Conservation (phyloP, 2,888 invertebrate species). For the Dioctria rufipes region DNA sequence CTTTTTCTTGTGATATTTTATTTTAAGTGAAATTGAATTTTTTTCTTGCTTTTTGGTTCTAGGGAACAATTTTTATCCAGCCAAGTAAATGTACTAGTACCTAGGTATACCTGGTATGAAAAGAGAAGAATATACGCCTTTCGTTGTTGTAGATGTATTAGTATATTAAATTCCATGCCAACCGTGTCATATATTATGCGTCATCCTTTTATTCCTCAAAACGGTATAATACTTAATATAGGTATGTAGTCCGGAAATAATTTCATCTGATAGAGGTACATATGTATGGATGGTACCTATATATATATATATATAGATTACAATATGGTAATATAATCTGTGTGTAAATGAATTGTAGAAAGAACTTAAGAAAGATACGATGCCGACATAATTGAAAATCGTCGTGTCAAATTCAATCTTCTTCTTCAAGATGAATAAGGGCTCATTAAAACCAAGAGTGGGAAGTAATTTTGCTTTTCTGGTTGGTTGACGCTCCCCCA, state of each 20-base stretch:
- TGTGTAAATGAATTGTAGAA: constrained; percentile 14
- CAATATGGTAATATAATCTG: neutral
- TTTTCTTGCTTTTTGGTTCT: neutral
- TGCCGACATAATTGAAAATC: constrained; percentile 58
- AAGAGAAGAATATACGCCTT: neutral
- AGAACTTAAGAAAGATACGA: constrained; percentile 33
- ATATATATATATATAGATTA: no score
- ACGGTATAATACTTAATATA: neutral
- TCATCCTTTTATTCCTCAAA: constrained; percentile 40
- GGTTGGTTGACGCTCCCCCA: neutral
- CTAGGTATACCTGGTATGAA: no score
- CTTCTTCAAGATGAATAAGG: constrained; percentile 39
- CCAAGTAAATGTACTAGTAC: neutral
- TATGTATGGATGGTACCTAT: no score
- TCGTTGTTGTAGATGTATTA: constrained; percentile 3
- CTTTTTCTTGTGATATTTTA: neutral
- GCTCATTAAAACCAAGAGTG: constrained; percentile 42
- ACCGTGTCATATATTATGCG: constrained; percentile 43
- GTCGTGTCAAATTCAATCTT: constrained; percentile 58
- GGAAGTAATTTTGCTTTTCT: constrained; percentile 35
- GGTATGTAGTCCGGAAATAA: constrained; percentile 35
- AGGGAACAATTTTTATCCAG: neutral
- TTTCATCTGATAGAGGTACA: constrained; percentile 14
- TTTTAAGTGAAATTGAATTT: constrained; percentile 18
- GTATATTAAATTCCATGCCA: constrained; percentile 49